Evolutionary conservation across 2,797 vertebrate genomes (phyloP), one percentile per base, ranked within the genome.

Genomic region (Potorous gilbertii): DNA sequence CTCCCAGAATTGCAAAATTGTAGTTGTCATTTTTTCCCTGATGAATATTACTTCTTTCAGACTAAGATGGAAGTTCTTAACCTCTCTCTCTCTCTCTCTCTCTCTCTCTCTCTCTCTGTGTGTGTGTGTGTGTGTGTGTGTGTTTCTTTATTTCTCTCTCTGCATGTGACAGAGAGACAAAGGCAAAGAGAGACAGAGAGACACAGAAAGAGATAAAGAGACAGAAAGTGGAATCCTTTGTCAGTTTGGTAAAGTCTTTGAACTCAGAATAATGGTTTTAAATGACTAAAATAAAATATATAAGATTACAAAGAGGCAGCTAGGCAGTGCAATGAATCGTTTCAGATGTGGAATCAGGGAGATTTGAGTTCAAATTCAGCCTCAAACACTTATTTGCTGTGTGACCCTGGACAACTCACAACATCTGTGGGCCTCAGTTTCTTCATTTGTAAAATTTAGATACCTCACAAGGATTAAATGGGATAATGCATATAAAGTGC

Each of bases 21-120:
- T 50, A 29, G n/a, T 81, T 24, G 66, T 74, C n/a, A 40, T 59
- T 74, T 46, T 24, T 81, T 81, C 95, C 89, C 96, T 24, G 24
- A 96, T 96, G 62, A 56, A 46, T 57, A 91, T 92, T 95, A 93
- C 96, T 96, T 96, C 74, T 95, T 96, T 96, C 90, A 92, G 90
- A 95, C 56, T 92, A 90, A 93, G 21, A 81, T 81, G 46, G 21
- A 81, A 40, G 21, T 46, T 81, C 40, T 46, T 46, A 81, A 46
- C 18, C 6, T 81, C 16, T 8, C 27, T 57, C 24, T 56, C 56
- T 56, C 21, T 81, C 3, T 81, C 18, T 66, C 56, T 56, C 56
- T 56, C 5, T 56, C 56, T 56, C 4, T 56, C 24, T 56, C 1
- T 56, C 56, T 56, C 27, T 56, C 24, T n/a, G n/a, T n/a, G n/a